Percentiles rank a stretch among this genome's conserved stretches.
Evolutionary conservation across 2,797 vertebrate genomes (phyloP).

Genomic region (Megalops cyprinoides): DNA sequence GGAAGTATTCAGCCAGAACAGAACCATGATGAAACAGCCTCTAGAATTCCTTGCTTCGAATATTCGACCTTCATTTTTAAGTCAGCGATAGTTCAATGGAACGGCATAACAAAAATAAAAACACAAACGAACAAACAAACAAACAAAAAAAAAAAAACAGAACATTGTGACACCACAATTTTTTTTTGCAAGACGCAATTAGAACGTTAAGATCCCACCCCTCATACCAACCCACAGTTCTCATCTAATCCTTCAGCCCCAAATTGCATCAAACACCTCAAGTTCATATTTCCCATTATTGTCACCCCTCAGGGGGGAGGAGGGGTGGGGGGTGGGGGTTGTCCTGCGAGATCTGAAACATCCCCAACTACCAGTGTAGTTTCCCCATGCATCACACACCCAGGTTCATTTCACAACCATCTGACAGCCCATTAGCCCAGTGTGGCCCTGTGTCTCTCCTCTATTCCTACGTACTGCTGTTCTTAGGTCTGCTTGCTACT

Average conservation of each 20-base stretch:
- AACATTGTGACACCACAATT: neutral
- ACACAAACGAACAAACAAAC: slow-evolving; percentile 49
- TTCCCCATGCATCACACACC: neutral
- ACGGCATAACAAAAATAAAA: slow-evolving; percentile 61
- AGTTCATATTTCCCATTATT: neutral
- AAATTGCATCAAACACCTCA: slow-evolving; percentile 19
- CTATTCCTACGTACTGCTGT: neutral
- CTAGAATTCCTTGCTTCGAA: slow-evolving; percentile 42
- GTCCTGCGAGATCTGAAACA: neutral
- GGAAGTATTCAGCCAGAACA: neutral
- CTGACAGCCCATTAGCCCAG: neutral
- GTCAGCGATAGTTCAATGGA: slow-evolving; percentile 57
- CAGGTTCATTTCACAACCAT: no score
- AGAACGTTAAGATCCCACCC: slow-evolving; percentile 1
- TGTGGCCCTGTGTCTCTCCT: neutral
- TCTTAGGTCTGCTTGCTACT: neutral
- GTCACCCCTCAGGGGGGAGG: neutral
- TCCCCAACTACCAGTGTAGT: neutral
- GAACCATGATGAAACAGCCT: slow-evolving; percentile 29
- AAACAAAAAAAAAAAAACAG: slow-evolving; percentile 41
- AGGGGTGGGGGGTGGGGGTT: neutral
- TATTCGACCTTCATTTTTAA: slow-evolving; percentile 64
- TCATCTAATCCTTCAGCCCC: slow-evolving; percentile 12
- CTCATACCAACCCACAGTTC: neutral
- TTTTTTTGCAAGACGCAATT: neutral